Conservation (phyloP, 1,140 invertebrate species). For the Panulirus ornatus region DNA sequence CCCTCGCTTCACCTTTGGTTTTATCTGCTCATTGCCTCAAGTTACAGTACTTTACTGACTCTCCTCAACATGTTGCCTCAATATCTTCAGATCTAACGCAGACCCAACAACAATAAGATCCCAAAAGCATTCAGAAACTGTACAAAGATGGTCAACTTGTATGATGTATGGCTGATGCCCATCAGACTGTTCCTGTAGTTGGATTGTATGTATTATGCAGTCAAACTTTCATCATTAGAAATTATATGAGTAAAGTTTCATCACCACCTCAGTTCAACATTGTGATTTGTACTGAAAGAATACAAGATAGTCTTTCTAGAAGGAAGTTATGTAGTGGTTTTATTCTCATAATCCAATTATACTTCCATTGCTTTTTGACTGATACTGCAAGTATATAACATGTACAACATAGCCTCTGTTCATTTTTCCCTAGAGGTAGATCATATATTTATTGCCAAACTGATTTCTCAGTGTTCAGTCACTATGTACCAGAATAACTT, state of each 20-base stretch:
- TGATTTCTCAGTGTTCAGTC: background rate
- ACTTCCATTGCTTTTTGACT: background rate
- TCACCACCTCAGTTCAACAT: constrained; percentile 10
- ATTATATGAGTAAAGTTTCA: background rate
- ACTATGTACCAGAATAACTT: background rate
- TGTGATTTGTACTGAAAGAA: background rate
- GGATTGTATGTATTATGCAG: constrained; percentile 33
- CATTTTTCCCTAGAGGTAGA: constrained; percentile 4
- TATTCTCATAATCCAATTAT: background rate
- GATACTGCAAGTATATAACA: background rate
- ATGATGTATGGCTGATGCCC: too few species aligned
- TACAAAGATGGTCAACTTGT: too few species aligned
- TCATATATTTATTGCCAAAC: background rate
- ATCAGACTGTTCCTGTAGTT: constrained; percentile 20
- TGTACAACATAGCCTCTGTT: background rate
- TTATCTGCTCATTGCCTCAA: background rate
- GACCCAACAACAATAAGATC: constrained; percentile 2
- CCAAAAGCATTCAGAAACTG: too few species aligned
- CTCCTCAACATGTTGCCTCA: background rate
- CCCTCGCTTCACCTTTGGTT: background rate
- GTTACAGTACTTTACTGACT: background rate
- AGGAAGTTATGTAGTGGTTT: background rate
- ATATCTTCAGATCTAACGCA: background rate
- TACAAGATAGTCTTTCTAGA: background rate
- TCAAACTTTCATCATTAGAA: constrained; percentile 9